phyloP scores from a whole-genome alignment of 2,888 invertebrate species.

The Cremastinae sp. region DNA sequence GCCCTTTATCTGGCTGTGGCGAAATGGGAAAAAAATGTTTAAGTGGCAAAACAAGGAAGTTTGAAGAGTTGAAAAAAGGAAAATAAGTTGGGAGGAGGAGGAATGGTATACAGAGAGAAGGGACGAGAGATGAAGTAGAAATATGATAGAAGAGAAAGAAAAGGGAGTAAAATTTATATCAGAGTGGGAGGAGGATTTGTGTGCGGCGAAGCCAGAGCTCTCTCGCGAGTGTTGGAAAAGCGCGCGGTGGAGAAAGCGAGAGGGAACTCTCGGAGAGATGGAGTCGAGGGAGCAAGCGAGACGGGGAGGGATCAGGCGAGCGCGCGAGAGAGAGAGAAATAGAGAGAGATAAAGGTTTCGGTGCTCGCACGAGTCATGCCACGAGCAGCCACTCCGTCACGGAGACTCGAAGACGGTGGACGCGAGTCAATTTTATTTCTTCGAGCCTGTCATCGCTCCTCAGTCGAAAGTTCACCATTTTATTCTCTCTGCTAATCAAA shows the following conservation, averaged over 20 bases:
- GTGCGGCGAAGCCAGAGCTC: constrained; percentile 29
- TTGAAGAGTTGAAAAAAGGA: constrained; percentile 7
- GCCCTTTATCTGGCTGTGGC: no score
- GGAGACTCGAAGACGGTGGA: constrained; percentile 71
- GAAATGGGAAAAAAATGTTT: no score
- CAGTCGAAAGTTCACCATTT: not conserved
- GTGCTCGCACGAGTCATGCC: constrained; percentile 62
- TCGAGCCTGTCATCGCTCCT: no score
- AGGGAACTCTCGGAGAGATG: no score
- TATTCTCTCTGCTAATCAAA: not conserved
- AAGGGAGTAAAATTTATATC: constrained; percentile 11
- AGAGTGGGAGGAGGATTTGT: constrained; percentile 44
- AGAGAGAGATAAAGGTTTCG: constrained; percentile 57
- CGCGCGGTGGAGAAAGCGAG: no score
- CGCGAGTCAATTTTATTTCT: constrained; percentile 58
- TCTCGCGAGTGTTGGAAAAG: constrained; percentile 54
- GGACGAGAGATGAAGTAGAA: not conserved
- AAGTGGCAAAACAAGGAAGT: not conserved
- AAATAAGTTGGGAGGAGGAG: constrained; percentile 3
- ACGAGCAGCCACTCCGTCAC: constrained; percentile 72
- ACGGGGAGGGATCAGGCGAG: no score
- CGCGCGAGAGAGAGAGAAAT: constrained; percentile 55
- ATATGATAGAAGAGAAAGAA: constrained; percentile 35
- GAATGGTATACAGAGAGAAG: not conserved
- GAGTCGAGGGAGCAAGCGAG: no score